Conservation (phyloP, 2,113 vertebrate genomes). For the Ondatra zibethicus region DNA sequence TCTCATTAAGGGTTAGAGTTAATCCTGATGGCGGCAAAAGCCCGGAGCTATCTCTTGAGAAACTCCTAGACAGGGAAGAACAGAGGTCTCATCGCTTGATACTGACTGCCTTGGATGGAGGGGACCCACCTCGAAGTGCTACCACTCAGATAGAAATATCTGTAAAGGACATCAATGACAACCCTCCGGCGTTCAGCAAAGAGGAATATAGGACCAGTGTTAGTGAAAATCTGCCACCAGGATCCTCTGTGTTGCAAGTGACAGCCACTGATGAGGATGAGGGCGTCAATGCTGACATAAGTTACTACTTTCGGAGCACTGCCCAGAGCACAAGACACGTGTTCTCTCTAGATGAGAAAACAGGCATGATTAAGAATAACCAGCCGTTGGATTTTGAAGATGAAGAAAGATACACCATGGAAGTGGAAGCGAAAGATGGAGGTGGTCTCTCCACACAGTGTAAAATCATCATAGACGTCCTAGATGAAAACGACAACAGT, state of each 20-base stretch:
- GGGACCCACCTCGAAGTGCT: constrained; percentile 71
- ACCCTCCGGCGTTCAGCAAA: constrained; percentile 77
- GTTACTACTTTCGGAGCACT: constrained; percentile 84
- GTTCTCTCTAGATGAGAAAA: constrained; percentile 66
- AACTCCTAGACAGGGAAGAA: constrained; percentile 83
- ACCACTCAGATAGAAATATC: constrained; percentile 69
- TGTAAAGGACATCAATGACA: constrained; percentile 84
- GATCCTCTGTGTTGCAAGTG: constrained; percentile 69
- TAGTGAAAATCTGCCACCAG: constrained; percentile 61
- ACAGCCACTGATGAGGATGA: constrained; percentile 89
- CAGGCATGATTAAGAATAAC: constrained; percentile 57
- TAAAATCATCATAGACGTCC: constrained; percentile 78
- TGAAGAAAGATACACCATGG: constrained; percentile 57
- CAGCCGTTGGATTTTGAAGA: constrained; percentile 73
- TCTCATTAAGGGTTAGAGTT: constrained; percentile 69
- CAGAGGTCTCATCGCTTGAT: constrained; percentile 70
- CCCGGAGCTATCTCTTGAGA: constrained; percentile 78
- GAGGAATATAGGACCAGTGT: constrained; percentile 67
- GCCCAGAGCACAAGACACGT: constrained; percentile 62
- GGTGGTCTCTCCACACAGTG: constrained; percentile 76
- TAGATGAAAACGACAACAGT: constrained; percentile 84
- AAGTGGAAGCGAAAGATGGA: constrained; percentile 81
- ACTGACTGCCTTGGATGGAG: constrained; percentile 82
- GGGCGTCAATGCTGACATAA: constrained; percentile 86
- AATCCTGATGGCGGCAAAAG: constrained; percentile 72